These are phyloP conservation scores for Tetrao urogallus DNA, from an alignment of 2,113 vertebrate species.

Conservation along the genomic window DNA sequence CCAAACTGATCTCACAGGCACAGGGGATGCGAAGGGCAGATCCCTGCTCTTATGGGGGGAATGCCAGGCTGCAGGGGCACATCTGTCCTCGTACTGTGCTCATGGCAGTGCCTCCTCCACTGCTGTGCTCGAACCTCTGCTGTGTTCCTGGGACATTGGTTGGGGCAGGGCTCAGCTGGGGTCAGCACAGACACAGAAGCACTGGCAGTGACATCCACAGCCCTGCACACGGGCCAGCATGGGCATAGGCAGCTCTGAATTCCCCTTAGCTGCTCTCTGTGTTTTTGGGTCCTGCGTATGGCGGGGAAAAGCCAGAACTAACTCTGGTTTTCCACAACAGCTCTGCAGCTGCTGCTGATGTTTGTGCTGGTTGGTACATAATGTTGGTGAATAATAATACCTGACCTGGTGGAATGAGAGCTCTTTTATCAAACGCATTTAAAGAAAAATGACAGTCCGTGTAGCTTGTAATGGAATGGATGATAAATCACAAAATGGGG, in stretches of 20 bases:
- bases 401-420: constrained; percentile 48
- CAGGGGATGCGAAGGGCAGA: neutral
- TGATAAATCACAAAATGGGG: constrained; percentile 65
- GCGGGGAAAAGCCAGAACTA: accelerated
- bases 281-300: neutral
- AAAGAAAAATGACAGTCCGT: constrained; percentile 53
- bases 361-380: neutral
- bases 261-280: neutral
- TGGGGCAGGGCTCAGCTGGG: neutral
- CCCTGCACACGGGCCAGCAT: accelerated
- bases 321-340: neutral
- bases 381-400: constrained; percentile 59
- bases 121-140: neutral
- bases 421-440: constrained; percentile 66
- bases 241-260: accelerated
- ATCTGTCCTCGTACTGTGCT: accelerated
- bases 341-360: neutral
- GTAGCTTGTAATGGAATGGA: constrained; percentile 51
- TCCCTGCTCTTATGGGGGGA: accelerated
- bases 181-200: neutral
- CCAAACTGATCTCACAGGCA: accelerated
- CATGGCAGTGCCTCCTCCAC: accelerated
- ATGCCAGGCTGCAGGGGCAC: neutral
- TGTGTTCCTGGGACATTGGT: accelerated
- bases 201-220: neutral